These are phyloP conservation scores for Cephalopholis sonnerati DNA, from an alignment of 2,113 vertebrate genomes.

Conservation along the genomic window DNA sequence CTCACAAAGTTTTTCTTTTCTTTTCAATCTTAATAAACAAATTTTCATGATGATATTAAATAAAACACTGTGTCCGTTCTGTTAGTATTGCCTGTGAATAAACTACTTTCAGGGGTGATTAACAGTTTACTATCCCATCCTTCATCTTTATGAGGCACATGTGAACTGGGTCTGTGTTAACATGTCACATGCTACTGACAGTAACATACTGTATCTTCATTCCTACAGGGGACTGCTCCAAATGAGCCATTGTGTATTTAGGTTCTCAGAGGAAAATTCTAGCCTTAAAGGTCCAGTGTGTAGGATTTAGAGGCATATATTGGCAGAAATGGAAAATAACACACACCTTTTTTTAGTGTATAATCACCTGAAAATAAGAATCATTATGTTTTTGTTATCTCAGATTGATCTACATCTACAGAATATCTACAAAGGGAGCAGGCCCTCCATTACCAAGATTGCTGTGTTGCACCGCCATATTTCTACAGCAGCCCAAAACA, in stretches of 20 bases:
- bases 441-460: too few relatives aligned
- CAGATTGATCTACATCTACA: too few relatives aligned
- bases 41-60: not conserved
- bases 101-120: not conserved
- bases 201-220: not conserved
- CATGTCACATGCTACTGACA: slow-evolving; percentile 16
- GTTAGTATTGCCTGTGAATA: not conserved
- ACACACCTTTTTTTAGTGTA: too few relatives aligned
- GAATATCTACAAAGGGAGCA: too few relatives aligned
- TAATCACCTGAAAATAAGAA: too few relatives aligned
- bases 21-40: not conserved
- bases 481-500: too few relatives aligned
- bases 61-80: not conserved
- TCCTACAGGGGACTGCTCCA: not conserved
- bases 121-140: not conserved
- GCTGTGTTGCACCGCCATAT: too few relatives aligned
- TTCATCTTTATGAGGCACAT: not conserved
- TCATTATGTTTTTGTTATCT: too few relatives aligned
- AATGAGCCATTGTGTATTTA: not conserved
- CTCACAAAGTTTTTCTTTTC: not conserved
- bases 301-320: too few relatives aligned
- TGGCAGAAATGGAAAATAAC: too few relatives aligned
- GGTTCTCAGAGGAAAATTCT: not conserved
- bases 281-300: too few relatives aligned
- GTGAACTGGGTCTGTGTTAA: not conserved